Evolutionary conservation across 2,797 vertebrate species (phyloP), one percentile per base, ranked within the genome.

Genomic region (Ibycter americanus): DNA sequence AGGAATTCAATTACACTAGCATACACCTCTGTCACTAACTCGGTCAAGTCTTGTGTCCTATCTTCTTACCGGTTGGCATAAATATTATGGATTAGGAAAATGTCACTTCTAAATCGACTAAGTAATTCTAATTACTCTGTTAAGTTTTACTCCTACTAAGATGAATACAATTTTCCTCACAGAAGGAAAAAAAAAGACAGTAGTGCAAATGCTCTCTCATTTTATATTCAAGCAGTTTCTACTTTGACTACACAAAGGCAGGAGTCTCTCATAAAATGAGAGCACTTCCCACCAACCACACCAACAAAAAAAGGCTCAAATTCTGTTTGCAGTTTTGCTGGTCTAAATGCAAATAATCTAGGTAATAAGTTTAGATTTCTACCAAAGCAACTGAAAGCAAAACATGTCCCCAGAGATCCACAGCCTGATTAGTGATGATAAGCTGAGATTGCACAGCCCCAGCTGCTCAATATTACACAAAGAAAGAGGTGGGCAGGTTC

Each of bases 401-500:
- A 95, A 52, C 59, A 56, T 8, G 16, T 52, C 77, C 70, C 74
- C 40, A 44, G 78, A 73, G 55, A 79, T 73, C 59, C 67, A 26
- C 0, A 73, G 59, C 31, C 59, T 71, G 93, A 76, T 89, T 68
- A 82, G 62, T 38, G 73, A 74, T 65, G 72, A 42, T 59, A 76
- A 88, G 8, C 49, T 70, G 72, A 82, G 83, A 65, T 15, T 90
- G 70, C 70, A 82, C 42, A 94, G 91, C 46, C 73, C 47, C 84
- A 94, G 88, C 46, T 89, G 66, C 80, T 94, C 63, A 61, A 10
- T 70, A 42, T 70, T 34, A n/a, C 70, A 94, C 70, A 59, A 67
- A 93, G 58, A 47, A 83, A 87, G 51, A 94, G 44, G 89, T 93
- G 52, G 93, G 85, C 58, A 93, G 83, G 78, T 87, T 94, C 88